A percentile compares a stretch with the other conserved stretches of the same genome.
Evolutionary conservation across 1,140 invertebrate species (phyloP).

Genomic region (Drosophila tropicalis): DNA sequence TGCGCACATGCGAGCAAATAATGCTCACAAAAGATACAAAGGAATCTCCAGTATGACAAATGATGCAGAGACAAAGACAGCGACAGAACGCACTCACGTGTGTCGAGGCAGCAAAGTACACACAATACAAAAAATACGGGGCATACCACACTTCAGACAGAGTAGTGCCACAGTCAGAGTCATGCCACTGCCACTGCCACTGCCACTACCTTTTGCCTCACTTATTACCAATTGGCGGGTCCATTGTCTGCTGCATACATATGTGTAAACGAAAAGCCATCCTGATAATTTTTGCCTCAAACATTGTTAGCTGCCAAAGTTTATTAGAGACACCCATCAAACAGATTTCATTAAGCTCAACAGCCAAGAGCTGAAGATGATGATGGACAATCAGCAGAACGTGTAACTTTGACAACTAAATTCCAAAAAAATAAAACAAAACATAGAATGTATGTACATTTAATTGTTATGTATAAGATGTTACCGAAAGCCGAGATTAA

Average conservation of each 20-base stretch:
- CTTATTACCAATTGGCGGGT: background rate
- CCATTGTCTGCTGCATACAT: constrained; percentile 32
- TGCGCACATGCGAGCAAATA: constrained; percentile 35
- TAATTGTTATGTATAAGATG: background rate
- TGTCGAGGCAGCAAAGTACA: constrained; percentile 39
- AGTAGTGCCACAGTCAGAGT: no score
- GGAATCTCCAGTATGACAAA: constrained; percentile 60
- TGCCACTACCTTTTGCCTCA: background rate
- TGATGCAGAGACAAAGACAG: constrained; percentile 44
- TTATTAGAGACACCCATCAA: no score
- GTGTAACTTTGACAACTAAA: constrained; percentile 31
- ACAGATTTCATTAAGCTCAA: constrained; percentile 38
- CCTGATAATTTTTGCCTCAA: no score
- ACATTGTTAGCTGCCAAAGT: constrained; percentile 5
- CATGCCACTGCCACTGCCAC: background rate
- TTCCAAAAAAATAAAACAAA: background rate
- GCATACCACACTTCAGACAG: background rate
- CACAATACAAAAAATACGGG: background rate
- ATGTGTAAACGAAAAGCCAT: no score
- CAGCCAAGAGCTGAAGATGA: background rate
- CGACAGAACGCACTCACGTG: constrained; percentile 43
- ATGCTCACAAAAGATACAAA: constrained; percentile 34
- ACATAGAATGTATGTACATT: background rate
- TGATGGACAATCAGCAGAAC: background rate
- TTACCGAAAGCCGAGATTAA: background rate